phyloP scores from a whole-genome alignment of 2,113 vertebrate genomes.

The Seriola dumerili region DNA sequence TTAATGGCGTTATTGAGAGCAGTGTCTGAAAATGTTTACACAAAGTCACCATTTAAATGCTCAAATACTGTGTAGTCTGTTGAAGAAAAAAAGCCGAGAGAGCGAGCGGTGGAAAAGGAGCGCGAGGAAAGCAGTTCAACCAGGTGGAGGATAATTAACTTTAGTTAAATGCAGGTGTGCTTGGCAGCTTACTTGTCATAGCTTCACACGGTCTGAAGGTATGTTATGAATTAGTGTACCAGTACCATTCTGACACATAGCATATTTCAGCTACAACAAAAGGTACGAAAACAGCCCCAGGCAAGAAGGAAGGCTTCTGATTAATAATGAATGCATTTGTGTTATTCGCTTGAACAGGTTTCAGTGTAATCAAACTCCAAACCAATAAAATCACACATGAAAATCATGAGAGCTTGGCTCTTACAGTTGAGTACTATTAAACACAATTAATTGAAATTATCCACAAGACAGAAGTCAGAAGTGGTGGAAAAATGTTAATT shows the following conservation, averaged over 20 bases:
- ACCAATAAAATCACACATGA: no score
- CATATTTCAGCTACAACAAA: background rate
- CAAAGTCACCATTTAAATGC: background rate
- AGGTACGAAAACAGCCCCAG: background rate
- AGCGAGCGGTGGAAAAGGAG: background rate
- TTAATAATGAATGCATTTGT: no score
- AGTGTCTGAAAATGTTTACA: background rate
- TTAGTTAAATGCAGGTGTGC: slow-evolving; percentile 63
- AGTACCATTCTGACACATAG: background rate
- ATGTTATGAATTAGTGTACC: background rate
- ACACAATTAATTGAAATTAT: no score
- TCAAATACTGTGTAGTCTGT: background rate
- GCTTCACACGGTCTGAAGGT: background rate
- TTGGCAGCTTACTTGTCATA: background rate
- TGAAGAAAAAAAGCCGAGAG: background rate
- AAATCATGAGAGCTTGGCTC: no score
- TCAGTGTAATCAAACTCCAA: no score
- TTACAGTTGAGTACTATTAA: no score
- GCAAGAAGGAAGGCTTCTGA: background rate
- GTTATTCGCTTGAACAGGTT: no score
- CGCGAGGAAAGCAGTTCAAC: background rate
- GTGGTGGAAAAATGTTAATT: no score
- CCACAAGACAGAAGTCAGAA: no score
- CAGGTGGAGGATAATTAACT: slow-evolving; percentile 47
- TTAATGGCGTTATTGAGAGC: background rate